phyloP scores from a whole-genome alignment of 2,797 vertebrate genomes.

The Danio jaintianensis region DNA sequence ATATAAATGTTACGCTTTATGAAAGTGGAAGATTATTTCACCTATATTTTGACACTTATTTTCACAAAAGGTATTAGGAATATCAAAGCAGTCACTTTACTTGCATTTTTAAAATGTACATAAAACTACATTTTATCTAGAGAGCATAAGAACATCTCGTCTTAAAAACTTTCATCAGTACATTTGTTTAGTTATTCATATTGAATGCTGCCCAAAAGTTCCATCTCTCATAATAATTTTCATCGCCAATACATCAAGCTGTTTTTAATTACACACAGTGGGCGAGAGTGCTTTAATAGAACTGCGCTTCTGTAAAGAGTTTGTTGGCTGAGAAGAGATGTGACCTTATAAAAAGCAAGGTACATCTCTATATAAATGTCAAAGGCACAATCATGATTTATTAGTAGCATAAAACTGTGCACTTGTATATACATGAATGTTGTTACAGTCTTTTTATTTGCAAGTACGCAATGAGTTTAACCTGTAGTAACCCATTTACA shows the following conservation, averaged over 20 bases:
- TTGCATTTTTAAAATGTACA: no score
- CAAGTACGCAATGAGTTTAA: neutral
- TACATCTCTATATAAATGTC: conserved; percentile 2
- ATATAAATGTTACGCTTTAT: no score
- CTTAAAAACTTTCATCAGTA: neutral
- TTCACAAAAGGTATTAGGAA: no score
- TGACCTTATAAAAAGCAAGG: conserved; percentile 24
- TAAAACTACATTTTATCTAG: no score
- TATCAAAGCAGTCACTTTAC: no score
- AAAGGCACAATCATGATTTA: conserved; percentile 4
- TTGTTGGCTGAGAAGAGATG: conserved; percentile 6
- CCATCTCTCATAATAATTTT: neutral
- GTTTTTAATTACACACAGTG: neutral
- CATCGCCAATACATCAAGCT: neutral
- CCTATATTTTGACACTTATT: no score
- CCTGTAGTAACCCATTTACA: neutral
- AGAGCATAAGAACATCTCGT: no score
- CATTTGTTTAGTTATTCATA: neutral
- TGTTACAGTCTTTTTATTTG: conserved; percentile 2
- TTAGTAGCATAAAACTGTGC: neutral
- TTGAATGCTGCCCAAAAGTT: neutral
- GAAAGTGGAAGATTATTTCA: no score
- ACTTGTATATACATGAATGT: neutral
- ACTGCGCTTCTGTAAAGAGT: neutral
- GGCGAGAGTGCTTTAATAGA: conserved; percentile 14